Percentiles rank a stretch among this genome's conserved stretches.
Evolutionary conservation across 2,888 invertebrate species (phyloP).

Genomic region (Nemotelus nigrinus): DNA sequence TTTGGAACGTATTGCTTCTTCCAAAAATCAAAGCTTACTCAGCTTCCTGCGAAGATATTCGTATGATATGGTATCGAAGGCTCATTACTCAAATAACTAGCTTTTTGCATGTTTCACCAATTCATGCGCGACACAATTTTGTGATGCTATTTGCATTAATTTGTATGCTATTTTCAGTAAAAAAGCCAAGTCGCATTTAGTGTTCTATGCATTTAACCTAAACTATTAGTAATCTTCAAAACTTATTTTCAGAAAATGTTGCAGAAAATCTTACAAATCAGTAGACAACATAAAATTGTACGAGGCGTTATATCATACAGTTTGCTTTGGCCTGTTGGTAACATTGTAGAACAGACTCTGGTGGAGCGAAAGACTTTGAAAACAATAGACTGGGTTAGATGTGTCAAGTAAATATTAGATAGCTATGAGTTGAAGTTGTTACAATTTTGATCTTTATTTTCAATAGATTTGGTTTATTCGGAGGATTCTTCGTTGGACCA

Average conservation of each 20-base stretch:
- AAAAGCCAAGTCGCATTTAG: background rate
- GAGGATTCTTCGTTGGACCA: constrained; percentile 74
- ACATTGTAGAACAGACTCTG: constrained; percentile 69
- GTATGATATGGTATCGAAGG: no score
- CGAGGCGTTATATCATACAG: constrained; percentile 71
- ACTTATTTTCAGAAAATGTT: constrained; percentile 55
- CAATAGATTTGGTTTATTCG: constrained; percentile 71
- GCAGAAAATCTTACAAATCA: constrained; percentile 64
- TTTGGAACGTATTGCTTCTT: no score
- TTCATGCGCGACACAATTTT: no score
- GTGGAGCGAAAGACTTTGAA: constrained; percentile 66
- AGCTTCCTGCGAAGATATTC: no score
- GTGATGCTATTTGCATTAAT: no score
- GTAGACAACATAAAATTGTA: constrained; percentile 66
- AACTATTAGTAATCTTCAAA: background rate
- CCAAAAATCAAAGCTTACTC: no score
- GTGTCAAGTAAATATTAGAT: constrained; percentile 60
- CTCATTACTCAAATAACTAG: no score
- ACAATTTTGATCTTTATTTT: background rate
- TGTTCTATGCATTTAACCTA: background rate
- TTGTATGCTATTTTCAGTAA: no score
- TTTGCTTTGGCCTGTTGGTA: constrained; percentile 70
- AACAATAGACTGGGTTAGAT: constrained; percentile 69
- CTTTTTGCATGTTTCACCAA: no score
- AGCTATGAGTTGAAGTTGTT: background rate